Evolutionary conservation across 2,888 invertebrate genomes (phyloP).

Genomic region (Volucella inanis): DNA sequence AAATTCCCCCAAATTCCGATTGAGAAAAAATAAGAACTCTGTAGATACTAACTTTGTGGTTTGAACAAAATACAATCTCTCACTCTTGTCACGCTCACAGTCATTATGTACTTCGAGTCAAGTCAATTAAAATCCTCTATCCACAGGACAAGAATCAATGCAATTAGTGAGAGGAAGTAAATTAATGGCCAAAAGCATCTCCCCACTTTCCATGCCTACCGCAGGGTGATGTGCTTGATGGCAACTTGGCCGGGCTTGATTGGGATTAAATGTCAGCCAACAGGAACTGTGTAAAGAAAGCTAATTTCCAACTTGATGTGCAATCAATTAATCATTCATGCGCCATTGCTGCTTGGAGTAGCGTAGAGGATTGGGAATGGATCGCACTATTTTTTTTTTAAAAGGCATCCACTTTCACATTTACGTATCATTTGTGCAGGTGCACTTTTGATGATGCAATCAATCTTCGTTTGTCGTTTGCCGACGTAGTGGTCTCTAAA

Average conservation of each 20-base stretch:
- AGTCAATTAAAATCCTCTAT: conserved; percentile 14
- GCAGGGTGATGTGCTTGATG: conserved; percentile 2
- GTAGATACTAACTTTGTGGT: background rate
- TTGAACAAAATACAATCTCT: background rate
- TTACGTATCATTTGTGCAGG: conserved; percentile 66
- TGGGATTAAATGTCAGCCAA: conserved; percentile 15
- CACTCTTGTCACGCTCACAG: conserved; percentile 6
- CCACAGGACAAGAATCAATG: conserved; percentile 35
- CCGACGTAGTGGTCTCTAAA: background rate
- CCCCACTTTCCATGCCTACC: background rate
- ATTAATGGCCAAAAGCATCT: conserved; percentile 26
- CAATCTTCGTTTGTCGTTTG: conserved; percentile 57
- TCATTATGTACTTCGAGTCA: background rate
- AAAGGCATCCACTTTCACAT: conserved; percentile 30
- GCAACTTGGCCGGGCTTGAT: conserved; percentile 36
- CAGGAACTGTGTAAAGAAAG: conserved; percentile 18
- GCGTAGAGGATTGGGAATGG: background rate
- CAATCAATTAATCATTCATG: conserved; percentile 68
- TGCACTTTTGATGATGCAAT: conserved; percentile 52
- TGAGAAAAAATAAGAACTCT: background rate
- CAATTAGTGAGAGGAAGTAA: conserved; percentile 33
- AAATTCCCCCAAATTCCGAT: background rate
- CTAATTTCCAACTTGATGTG: conserved; percentile 62
- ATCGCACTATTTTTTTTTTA: conserved; percentile 34
- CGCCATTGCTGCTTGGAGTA: conserved; percentile 39